Evolutionary conservation across 2,888 invertebrate species (phyloP).

Genomic region (Polydrusus cervinus): DNA sequence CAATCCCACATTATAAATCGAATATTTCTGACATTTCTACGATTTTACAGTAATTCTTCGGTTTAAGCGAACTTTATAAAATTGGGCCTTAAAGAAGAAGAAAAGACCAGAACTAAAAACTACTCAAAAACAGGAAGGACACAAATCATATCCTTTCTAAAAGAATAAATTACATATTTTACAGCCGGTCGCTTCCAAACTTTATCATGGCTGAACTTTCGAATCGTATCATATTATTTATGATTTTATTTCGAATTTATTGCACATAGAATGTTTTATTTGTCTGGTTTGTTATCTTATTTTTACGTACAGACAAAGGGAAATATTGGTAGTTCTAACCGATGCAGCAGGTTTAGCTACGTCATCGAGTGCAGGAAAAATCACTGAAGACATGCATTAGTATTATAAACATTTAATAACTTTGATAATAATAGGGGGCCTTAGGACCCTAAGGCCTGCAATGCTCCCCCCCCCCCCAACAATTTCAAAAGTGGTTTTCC

Average conservation of each 20-base stretch:
- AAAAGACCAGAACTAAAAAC: slow-evolving; percentile 32
- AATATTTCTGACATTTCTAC: no score
- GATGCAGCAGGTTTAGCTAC: background rate
- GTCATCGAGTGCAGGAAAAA: no score
- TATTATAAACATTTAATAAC: no score
- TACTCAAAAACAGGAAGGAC: slow-evolving; percentile 39
- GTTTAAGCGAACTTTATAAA: background rate
- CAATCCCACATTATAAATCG: no score
- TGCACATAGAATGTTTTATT: slow-evolving; percentile 47
- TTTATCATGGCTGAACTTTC: slow-evolving; percentile 47
- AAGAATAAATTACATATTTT: slow-evolving; percentile 45
- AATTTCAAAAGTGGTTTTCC: no score
- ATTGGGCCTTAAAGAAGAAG: background rate
- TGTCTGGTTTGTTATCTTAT: slow-evolving; percentile 54
- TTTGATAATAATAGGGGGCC: no score
- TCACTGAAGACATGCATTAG: no score
- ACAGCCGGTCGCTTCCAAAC: slow-evolving; percentile 47
- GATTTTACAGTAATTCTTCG: no score
- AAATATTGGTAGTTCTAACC: background rate
- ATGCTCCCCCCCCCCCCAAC: no score
- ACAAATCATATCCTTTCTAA: slow-evolving; percentile 40
- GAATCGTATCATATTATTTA: slow-evolving; percentile 48
- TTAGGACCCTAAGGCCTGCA: no score
- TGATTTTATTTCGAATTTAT: slow-evolving; percentile 51
- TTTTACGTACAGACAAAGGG: slow-evolving; percentile 37